phyloP scores from a whole-genome alignment of 2,113 vertebrate species.

The Lophius piscatorius region DNA sequence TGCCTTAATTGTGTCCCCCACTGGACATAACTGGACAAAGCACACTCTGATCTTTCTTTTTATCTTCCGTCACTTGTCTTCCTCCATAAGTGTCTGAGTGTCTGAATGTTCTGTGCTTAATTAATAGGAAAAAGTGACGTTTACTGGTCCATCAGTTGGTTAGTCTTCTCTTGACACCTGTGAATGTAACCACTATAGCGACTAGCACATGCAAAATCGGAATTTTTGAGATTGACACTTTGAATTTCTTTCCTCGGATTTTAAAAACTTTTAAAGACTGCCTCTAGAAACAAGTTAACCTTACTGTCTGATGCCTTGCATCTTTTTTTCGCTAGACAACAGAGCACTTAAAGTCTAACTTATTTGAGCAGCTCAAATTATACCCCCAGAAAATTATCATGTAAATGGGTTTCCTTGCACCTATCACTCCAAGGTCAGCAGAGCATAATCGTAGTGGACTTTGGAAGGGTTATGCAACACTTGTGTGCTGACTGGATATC shows the following conservation, averaged over 20 bases:
- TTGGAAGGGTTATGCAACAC: background rate
- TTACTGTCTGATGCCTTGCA: slow-evolving; percentile 2
- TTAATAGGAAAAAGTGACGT: slow-evolving; percentile 13
- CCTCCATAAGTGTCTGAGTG: slow-evolving; percentile 17
- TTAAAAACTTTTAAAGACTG: slow-evolving; percentile 39
- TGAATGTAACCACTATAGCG: slow-evolving; percentile 42
- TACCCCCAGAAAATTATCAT: slow-evolving; percentile 6
- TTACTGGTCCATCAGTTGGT: background rate
- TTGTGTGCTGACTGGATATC: slow-evolving; percentile 15
- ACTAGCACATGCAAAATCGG: slow-evolving; percentile 32
- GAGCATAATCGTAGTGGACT: background rate
- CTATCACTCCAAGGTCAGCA: too few relatives aligned
- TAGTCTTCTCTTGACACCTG: slow-evolving; percentile 34
- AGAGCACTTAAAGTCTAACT: slow-evolving; percentile 19
- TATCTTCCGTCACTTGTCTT: slow-evolving; percentile 33
- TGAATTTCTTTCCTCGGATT: background rate
- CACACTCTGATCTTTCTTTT: slow-evolving; percentile 70
- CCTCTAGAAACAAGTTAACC: slow-evolving; percentile 12
- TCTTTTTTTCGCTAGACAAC: background rate
- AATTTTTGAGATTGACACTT: background rate
- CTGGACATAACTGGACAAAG: slow-evolving; percentile 86
- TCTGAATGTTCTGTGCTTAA: slow-evolving; percentile 21
- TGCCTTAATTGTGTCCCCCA: slow-evolving; percentile 81
- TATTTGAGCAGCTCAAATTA: slow-evolving; percentile 9
- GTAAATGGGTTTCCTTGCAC: background rate